phyloP scores from a whole-genome alignment of 2,797 vertebrate genomes.

The Gastrophryne carolinensis region DNA sequence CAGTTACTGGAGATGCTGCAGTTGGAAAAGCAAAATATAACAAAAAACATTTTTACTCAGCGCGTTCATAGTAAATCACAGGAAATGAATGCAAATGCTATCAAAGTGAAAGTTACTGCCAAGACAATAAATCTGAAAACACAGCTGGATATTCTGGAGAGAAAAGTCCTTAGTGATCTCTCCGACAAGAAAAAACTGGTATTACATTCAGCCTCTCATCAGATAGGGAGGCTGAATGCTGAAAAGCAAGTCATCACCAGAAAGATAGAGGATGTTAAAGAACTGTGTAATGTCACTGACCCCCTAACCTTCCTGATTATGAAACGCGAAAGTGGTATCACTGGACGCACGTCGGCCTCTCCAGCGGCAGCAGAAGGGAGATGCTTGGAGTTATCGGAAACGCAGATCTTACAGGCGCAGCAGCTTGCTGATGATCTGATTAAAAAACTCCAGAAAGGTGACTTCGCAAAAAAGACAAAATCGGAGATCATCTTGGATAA shows the following conservation, averaged over 20 bases:
- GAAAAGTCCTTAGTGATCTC: not conserved
- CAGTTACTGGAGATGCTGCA: not conserved
- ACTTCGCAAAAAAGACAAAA: not conserved
- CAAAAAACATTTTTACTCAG: not conserved
- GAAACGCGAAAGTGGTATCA: not conserved
- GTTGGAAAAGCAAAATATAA: not conserved
- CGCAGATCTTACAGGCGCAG: not conserved
- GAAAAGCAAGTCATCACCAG: not conserved
- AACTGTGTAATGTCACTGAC: not conserved
- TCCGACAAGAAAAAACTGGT: not conserved
- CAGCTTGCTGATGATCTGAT: not conserved
- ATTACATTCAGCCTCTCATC: not conserved
- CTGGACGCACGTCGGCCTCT: not conserved
- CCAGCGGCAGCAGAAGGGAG: not conserved
- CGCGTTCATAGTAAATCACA: not conserved
- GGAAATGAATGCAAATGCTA: not conserved
- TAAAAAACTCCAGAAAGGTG: not conserved
- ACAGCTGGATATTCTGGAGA: conserved; percentile 6
- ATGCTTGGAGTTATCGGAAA: not conserved
- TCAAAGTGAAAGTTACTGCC: not conserved
- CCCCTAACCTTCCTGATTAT: not conserved
- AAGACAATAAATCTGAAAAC: not conserved
- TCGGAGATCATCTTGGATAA: not conserved
- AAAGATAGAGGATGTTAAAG: not conserved
- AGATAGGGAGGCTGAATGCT: not conserved